Evolutionary conservation across 2,113 vertebrate species (phyloP).

Genomic region (Tachuris rubrigastra): DNA sequence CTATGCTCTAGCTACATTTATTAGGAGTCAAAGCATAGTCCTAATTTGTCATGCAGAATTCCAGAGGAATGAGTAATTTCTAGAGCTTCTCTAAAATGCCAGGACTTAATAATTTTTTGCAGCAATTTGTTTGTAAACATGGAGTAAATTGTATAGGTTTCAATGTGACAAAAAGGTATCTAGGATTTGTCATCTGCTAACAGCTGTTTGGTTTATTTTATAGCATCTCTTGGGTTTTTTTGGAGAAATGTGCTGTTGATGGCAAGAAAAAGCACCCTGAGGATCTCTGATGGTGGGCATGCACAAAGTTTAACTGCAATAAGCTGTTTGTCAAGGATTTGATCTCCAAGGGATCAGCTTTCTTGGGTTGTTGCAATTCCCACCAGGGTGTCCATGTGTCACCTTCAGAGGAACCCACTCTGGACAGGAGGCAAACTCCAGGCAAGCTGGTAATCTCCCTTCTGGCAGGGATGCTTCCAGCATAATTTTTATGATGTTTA

Average conservation of each 20-base stretch:
- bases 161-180: conserved; percentile 53
- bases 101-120: conserved; percentile 60
- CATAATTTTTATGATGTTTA: neutral
- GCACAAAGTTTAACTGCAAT: neutral
- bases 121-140: conserved; percentile 70
- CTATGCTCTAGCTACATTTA: conserved; percentile 71
- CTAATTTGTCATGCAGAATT: conserved; percentile 78
- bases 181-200: conserved; percentile 61
- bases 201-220: conserved; percentile 47
- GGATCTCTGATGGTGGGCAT: neutral
- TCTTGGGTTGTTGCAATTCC: neutral
- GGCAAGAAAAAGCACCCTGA: conserved; percentile 35
- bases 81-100: conserved; percentile 68
- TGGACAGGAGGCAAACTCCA: neutral
- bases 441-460: neutral
- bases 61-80: conserved; percentile 75
- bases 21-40: conserved; percentile 61
- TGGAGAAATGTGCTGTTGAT: conserved; percentile 23
- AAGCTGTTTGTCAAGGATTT: neutral
- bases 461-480: neutral
- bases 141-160: conserved; percentile 42
- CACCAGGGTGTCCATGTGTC: neutral
- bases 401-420: neutral
- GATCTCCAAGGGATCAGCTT: neutral
- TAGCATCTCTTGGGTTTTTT: conserved; percentile 37